phyloP scores from a whole-genome alignment of 2,888 invertebrate species.

The Acronicta psi region DNA sequence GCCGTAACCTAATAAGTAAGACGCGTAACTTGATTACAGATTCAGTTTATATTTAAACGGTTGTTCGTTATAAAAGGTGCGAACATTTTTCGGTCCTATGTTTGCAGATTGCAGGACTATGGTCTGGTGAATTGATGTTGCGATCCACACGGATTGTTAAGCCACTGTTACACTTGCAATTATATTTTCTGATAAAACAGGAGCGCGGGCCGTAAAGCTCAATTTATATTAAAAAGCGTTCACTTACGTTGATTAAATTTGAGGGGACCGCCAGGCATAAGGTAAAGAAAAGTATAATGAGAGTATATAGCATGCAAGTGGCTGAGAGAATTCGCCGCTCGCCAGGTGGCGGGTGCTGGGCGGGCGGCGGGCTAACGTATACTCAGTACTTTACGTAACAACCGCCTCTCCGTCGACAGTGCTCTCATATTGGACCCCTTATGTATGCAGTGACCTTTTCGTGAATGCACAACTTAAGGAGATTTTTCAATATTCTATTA shows the following conservation, averaged over 20 bases:
- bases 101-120: slow-evolving; percentile 19
- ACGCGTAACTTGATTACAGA: slow-evolving; percentile 12
- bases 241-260: slow-evolving; percentile 41
- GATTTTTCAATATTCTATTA: slow-evolving; percentile 35
- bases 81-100: slow-evolving; percentile 13
- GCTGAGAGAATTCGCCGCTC: slow-evolving; percentile 33
- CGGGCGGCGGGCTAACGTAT: slow-evolving; percentile 33
- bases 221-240: slow-evolving; percentile 34
- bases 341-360: slow-evolving; percentile 13
- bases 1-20: slow-evolving; percentile 16
- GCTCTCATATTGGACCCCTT: slow-evolving; percentile 48
- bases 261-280: slow-evolving; percentile 21
- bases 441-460: slow-evolving; percentile 56
- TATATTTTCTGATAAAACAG: slow-evolving; percentile 4
- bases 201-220: slow-evolving; percentile 4
- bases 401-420: slow-evolving; percentile 28
- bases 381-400: slow-evolving; percentile 53
- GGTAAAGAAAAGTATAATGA: slow-evolving; percentile 32
- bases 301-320: slow-evolving; percentile 32
- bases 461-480: slow-evolving; percentile 38
- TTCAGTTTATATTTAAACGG: slow-evolving; percentile 11
- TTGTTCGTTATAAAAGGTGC: slow-evolving; percentile 6
- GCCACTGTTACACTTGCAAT: slow-evolving; percentile 4
- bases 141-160: slow-evolving; percentile 6
- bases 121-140: slow-evolving; percentile 13